A percentile compares a stretch with the other conserved stretches of the same genome.
These are phyloP conservation scores for Chalcis sispes DNA, from an alignment of 2,888 invertebrate genomes.

Conservation along the genomic window DNA sequence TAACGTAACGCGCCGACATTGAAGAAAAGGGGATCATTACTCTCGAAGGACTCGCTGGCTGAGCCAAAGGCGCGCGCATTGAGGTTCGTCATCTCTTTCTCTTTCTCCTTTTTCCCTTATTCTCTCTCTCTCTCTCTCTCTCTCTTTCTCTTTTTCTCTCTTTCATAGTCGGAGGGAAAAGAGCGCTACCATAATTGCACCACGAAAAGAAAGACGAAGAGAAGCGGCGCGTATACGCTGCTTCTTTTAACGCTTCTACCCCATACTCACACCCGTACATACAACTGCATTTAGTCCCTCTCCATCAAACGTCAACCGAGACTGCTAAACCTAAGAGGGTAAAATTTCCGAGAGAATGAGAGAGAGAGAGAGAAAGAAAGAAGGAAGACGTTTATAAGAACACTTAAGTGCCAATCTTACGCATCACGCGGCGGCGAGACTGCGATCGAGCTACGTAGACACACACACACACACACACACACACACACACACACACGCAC, in stretches of 20 bases:
- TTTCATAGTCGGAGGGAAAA: not conserved
- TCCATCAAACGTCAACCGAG: conserved; percentile 15
- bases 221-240: conserved; percentile 17
- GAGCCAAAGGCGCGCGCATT: not conserved
- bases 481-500: no score
- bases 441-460: not conserved
- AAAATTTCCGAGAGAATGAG: conserved; percentile 1
- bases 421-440: conserved; percentile 27
- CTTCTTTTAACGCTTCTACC: conserved; percentile 36
- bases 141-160: no score
- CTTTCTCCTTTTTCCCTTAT: no score
- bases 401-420: conserved; percentile 41
- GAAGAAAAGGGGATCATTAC: conserved; percentile 41
- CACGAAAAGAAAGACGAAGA: not conserved
- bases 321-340: not conserved
- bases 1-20: conserved; percentile 22
- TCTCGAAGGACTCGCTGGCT: conserved; percentile 19
- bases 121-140: no score
- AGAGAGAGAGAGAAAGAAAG: conserved; percentile 3
- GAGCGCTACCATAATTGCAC: not conserved
- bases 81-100: not conserved
- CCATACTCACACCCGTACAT: conserved; percentile 5
- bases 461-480: not conserved
- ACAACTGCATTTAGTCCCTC: conserved; percentile 19
- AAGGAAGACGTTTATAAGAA: conserved; percentile 15